phyloP scores from a whole-genome alignment of 1,140 invertebrate species.

The Aricia agestis region DNA sequence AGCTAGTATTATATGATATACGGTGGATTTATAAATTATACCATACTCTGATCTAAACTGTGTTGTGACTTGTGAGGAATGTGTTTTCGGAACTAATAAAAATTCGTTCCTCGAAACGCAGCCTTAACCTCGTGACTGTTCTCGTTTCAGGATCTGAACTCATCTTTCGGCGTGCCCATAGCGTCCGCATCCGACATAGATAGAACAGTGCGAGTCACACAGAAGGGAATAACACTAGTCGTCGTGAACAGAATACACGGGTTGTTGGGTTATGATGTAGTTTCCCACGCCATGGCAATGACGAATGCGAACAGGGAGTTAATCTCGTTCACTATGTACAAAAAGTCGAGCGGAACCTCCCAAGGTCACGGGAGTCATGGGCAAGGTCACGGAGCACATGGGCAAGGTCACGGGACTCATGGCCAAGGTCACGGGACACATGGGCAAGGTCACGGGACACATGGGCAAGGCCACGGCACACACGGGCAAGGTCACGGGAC shows the following conservation, averaged over 20 bases:
- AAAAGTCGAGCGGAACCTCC: constrained; percentile 47
- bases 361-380: constrained; percentile 32
- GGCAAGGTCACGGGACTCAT: constrained; percentile 22
- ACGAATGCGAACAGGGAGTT: constrained; percentile 66
- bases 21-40: no score
- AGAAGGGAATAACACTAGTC: constrained; percentile 59
- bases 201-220: constrained; percentile 55
- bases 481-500: neutral
- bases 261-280: constrained; percentile 63
- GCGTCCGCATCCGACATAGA: constrained; percentile 52
- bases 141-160: constrained; percentile 59
- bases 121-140: neutral
- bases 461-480: neutral
- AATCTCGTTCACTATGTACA: constrained; percentile 68
- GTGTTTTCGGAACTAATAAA: no score
- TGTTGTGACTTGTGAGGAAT: no score
- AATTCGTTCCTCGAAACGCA: no score
- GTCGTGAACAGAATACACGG: constrained; percentile 65
- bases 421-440: constrained; percentile 7
- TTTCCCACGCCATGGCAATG: constrained; percentile 69
- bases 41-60: no score
- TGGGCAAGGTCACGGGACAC: constrained; percentile 31
- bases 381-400: neutral
- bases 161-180: constrained; percentile 50
- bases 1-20: no score